Evolutionary conservation across 2,888 invertebrate genomes (phyloP), one percentile per base, ranked within the genome.

Genomic region (Melikaiella ostensackeni): DNA sequence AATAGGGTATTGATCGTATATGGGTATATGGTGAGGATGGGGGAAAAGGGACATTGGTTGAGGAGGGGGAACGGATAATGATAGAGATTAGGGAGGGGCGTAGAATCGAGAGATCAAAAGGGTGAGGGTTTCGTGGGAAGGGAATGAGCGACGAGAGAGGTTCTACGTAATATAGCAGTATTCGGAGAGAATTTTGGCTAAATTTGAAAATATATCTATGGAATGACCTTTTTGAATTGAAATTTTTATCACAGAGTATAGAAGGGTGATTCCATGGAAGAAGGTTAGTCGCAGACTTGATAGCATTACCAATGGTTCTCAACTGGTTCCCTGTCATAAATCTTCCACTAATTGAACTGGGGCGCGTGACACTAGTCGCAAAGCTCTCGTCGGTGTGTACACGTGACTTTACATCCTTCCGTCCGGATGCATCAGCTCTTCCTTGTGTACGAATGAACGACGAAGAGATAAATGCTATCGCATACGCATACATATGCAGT

Each of bases 271-370:
- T 78, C 79, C 70, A 77, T 66, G 76, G 70, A 57, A 77, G 59
- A 80, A 73, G 78, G 78, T 77, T 42, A 77, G 74, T 78, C 78
- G 75, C 80, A 78, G 75, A 76, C 74, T 75, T 75, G 64, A 64
- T 74, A 73, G 66, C 63, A 6, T 38, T 66, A 13, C 35, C 81
- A 78, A 78, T 78, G 76, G 46, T 38, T 76, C 75, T 78, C 81
- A 77, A 81, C 63, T 61, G 55, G 33, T 35, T 19, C n/a, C 19
- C 46, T 50, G 27, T 30, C 30, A 50, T 70, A 50, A 70, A 70
- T 70, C 70, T 30, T 27, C 4, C 30, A 27, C 70, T 70, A 70
- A 70, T 50, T 70, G 33, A 70, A 70, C 50, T 27, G 50, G 70
- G 70, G 50, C 70, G 50, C 70, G 70, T 70, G 50, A 70, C 70